Percentiles rank a stretch among this genome's conserved stretches.
These are phyloP conservation scores for Pyrrhosoma nymphula DNA, from an alignment of 2,888 invertebrate genomes.

Conservation along the genomic window DNA sequence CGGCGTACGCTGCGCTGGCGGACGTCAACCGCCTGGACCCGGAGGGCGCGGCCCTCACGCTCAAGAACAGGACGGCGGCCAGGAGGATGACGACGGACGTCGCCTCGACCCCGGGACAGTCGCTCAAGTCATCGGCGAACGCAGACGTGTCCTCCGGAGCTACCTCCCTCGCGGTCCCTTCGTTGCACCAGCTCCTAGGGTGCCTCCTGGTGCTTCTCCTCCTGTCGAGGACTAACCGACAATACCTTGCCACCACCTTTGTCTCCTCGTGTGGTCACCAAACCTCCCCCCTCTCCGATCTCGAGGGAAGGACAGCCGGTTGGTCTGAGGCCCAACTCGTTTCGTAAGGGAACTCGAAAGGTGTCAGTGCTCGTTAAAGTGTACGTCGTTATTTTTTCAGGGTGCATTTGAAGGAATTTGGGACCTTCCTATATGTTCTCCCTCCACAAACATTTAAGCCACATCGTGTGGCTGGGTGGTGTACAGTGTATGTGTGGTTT, in stretches of 20 bases:
- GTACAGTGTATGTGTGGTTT: not conserved
- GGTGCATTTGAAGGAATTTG: no score
- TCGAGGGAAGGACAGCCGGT: not conserved
- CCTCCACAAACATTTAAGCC: no score
- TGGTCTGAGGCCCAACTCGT: not conserved
- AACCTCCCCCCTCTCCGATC: no score
- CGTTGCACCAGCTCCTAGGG: not conserved
- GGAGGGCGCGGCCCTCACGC: slow-evolving; percentile 69
- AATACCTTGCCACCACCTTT: no score
- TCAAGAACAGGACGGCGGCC: slow-evolving; percentile 73
- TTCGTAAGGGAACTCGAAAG: not conserved
- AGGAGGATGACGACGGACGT: slow-evolving; percentile 17
- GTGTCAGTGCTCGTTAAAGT: not conserved
- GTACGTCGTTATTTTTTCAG: not conserved
- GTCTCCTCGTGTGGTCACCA: not conserved
- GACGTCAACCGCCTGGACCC: slow-evolving; percentile 75
- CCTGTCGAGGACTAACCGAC: not conserved
- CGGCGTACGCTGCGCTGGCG: slow-evolving; percentile 78
- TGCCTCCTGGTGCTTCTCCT: not conserved
- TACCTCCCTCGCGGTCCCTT: not conserved
- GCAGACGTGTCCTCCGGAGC: not conserved
- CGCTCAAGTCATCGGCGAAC: not conserved
- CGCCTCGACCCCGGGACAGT: not conserved
- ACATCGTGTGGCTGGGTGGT: not conserved
- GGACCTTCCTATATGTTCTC: no score